Conservation (phyloP, 1,140 invertebrate genomes). For the Brachionus rubens region DNA sequence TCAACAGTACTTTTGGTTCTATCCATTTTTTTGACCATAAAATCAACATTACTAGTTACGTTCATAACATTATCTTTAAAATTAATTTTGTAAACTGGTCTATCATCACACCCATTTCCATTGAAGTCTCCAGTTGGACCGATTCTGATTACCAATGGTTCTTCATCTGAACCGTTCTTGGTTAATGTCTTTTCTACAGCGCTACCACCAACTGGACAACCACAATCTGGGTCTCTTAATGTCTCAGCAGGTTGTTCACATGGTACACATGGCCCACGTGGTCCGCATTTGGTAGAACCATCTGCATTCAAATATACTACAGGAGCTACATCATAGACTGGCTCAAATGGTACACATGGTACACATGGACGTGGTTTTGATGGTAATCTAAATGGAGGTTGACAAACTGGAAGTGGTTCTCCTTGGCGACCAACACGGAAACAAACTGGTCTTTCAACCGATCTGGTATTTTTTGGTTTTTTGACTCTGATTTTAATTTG, state of each 20-base stretch:
- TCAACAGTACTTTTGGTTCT: neutral
- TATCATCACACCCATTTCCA: constrained; percentile 19
- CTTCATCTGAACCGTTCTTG: neutral
- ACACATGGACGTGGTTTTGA: neutral
- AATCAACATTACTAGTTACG: constrained; percentile 29
- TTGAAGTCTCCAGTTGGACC: neutral
- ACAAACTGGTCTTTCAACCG: constrained; percentile 8
- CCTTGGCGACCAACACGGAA: neutral
- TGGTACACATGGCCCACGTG: neutral
- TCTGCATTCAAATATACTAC: neutral
- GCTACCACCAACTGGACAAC: neutral
- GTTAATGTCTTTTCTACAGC: constrained; percentile 3
- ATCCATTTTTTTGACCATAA: constrained; percentile 21
- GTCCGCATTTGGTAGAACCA: neutral
- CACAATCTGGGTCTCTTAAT: constrained; percentile 6
- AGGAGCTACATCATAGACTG: constrained; percentile 13
- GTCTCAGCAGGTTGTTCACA: neutral
- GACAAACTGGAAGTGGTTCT: neutral
- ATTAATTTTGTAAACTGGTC: constrained; percentile 16
- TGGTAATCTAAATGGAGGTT: neutral
- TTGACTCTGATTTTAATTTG: constrained; percentile 12
- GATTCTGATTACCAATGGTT: constrained; percentile 13
- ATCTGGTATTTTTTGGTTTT: constrained; percentile 4
- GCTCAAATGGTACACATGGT: neutral
- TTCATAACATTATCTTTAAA: constrained; percentile 37